Evolutionary conservation across 2,888 invertebrate species (phyloP).

Genomic region (Oscheius sp.): DNA sequence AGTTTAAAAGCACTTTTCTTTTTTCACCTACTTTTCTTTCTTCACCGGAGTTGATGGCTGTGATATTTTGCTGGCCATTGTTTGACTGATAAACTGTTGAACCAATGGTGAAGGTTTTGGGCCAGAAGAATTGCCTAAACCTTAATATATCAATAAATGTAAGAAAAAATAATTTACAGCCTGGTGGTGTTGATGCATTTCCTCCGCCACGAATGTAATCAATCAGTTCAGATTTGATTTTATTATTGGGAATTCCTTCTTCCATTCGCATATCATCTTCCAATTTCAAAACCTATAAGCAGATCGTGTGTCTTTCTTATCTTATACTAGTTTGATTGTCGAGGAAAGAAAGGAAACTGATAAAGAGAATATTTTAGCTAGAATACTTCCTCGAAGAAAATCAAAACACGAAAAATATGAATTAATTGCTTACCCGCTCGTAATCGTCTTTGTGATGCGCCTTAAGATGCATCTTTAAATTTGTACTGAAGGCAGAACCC

Average conservation of each 20-base stretch:
- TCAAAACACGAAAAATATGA: no score
- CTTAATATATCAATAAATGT: not conserved
- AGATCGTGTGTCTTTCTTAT: not conserved
- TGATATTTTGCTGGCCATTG: constrained; percentile 30
- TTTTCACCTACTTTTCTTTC: no score
- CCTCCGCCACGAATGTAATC: constrained; percentile 60
- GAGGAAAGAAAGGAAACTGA: constrained; percentile 7
- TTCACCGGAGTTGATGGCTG: constrained; percentile 22
- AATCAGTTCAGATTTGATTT: constrained; percentile 59
- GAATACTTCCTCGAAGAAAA: no score
- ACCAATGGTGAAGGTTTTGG: constrained; percentile 54
- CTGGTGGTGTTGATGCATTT: constrained; percentile 51
- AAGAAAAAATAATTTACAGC: not conserved
- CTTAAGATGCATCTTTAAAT: constrained; percentile 65
- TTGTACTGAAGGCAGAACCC: constrained; percentile 63
- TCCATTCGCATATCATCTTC: constrained; percentile 60
- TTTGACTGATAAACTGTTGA: constrained; percentile 54
- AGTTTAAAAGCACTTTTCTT: no score
- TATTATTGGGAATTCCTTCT: constrained; percentile 57
- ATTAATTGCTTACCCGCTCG: constrained; percentile 46
- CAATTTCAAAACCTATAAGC: constrained; percentile 47
- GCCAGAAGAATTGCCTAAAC: constrained; percentile 11
- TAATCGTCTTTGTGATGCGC: constrained; percentile 65
- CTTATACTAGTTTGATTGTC: constrained; percentile 29
- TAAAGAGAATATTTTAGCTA: constrained; percentile 12